A percentile compares a stretch with the other conserved stretches of the same genome.
Conservation (phyloP, 2,113 vertebrate genomes). For the Nothoprocta perdicaria region DNA sequence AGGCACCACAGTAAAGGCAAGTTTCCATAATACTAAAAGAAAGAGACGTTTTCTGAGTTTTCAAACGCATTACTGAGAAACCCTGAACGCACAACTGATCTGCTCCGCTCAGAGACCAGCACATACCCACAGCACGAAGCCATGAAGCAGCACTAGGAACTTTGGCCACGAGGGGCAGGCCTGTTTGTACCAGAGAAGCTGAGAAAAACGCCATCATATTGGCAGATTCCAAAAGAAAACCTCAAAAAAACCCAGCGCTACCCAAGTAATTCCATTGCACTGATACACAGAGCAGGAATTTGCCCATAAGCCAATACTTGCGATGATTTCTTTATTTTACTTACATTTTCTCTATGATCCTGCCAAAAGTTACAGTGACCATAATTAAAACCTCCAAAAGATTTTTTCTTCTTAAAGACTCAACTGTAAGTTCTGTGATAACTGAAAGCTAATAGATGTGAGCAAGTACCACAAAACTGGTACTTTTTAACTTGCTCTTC, state of each 20-base stretch:
- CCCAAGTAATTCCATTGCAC: not conserved
- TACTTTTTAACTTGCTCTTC: not conserved
- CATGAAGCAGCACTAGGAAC: not conserved
- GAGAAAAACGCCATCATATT: not conserved
- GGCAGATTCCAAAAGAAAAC: not conserved
- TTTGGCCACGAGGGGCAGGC: not conserved
- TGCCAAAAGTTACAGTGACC: not conserved
- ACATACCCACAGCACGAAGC: not conserved
- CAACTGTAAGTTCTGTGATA: not conserved
- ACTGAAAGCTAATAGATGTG: not conserved
- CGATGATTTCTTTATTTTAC: not conserved
- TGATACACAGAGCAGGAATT: not conserved
- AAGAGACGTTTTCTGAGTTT: not conserved
- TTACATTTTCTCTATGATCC: not conserved
- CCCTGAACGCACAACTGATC: accelerated
- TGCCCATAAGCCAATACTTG: not conserved
- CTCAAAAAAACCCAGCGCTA: not conserved
- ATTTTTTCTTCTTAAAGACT: not conserved
- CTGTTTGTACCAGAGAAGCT: not conserved
- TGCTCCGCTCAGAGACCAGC: not conserved
- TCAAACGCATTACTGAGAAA: not conserved
- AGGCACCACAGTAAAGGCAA: not conserved
- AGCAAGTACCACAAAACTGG: not conserved
- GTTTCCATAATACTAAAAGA: not conserved
- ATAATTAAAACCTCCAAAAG: not conserved